phyloP scores from a whole-genome alignment of 2,113 vertebrate genomes.

The Clarias batrachus region DNA sequence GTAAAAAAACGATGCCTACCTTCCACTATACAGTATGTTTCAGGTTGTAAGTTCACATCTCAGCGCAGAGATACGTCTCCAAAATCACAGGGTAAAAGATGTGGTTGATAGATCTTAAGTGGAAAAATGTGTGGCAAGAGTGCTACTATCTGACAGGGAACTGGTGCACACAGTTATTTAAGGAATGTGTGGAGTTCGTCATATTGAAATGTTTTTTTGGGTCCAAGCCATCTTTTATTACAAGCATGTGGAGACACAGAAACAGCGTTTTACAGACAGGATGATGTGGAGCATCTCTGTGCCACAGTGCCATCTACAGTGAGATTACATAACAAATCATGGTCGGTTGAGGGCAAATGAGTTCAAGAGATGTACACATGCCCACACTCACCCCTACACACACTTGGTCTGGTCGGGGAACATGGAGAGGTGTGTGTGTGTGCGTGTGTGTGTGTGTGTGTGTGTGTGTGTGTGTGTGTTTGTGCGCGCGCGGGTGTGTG shows the following conservation, averaged over 20 bases:
- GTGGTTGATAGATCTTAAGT: not conserved
- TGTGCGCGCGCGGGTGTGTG: too few relatives aligned
- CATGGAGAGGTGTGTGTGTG: not conserved
- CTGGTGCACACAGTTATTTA: not conserved
- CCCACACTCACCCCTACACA: not conserved
- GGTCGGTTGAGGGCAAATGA: not conserved
- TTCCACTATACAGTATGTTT: not conserved
- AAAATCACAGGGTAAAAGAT: not conserved
- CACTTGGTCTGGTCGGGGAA: not conserved
- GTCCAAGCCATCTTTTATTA: not conserved
- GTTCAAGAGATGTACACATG: not conserved
- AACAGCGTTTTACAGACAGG: not conserved
- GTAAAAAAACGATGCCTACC: not conserved
- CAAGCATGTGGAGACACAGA: constrained; percentile 15
- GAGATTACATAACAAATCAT: not conserved
- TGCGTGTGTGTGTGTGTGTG: not conserved
- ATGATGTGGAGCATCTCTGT: not conserved
- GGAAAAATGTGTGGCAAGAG: not conserved
- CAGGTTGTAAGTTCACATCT: not conserved
- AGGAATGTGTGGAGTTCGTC: not conserved
- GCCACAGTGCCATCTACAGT: constrained; percentile 46
- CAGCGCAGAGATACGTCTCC: not conserved
- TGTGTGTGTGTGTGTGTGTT: not conserved
- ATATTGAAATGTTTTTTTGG: not conserved
- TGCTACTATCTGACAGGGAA: not conserved